phyloP scores from a whole-genome alignment of 1,140 invertebrate genomes.

The Monomorium pharaonis region DNA sequence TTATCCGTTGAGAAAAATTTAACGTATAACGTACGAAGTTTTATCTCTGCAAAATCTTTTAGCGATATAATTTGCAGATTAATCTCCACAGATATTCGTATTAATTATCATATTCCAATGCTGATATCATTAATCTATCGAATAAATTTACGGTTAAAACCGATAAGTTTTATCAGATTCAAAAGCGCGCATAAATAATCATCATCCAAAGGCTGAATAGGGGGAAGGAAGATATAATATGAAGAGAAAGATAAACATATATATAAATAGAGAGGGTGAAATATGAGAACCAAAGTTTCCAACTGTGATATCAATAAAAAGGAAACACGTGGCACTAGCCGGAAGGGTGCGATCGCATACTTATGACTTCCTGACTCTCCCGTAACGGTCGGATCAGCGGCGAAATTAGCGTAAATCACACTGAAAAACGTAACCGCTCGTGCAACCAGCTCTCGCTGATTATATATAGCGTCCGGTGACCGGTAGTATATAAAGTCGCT shows the following conservation, averaged over 20 bases:
- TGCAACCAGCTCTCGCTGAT: slow-evolving; percentile 43
- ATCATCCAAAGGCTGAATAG: not conserved
- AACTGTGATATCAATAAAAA: slow-evolving; percentile 65
- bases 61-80: not conserved
- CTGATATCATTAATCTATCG: not conserved
- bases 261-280: slow-evolving; percentile 13
- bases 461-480: slow-evolving; percentile 63
- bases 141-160: slow-evolving; percentile 18
- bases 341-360: slow-evolving; percentile 69
- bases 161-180: slow-evolving; percentile 41
- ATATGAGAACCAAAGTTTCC: slow-evolving; percentile 17
- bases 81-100: not conserved
- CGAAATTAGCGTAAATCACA: slow-evolving; percentile 75
- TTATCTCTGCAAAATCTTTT: not conserved
- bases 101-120: slow-evolving; percentile 35
- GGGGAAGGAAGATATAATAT: not conserved
- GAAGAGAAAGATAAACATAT: slow-evolving; percentile 21
- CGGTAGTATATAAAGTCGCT: slow-evolving; percentile 65
- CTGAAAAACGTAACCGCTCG: slow-evolving; percentile 58
- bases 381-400: slow-evolving; percentile 61
- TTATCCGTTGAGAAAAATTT: not conserved
- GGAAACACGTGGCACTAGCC: slow-evolving; percentile 57
- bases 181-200: slow-evolving; percentile 31
- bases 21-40: not conserved
- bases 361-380: slow-evolving; percentile 64